These are phyloP conservation scores for Monomorium pharaonis DNA, from an alignment of 1,140 invertebrate species.

Conservation along the genomic window DNA sequence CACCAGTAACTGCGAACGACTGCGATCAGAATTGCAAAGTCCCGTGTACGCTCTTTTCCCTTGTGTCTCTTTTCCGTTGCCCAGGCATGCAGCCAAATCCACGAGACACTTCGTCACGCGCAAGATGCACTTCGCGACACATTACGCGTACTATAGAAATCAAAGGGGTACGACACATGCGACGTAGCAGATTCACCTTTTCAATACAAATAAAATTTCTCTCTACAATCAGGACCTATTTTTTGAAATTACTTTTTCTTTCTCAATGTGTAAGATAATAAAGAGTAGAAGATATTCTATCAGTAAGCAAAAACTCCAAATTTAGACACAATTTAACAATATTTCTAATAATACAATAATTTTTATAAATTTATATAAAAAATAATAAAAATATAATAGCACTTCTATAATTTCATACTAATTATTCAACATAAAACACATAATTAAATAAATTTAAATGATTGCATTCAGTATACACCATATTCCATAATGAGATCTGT, in stretches of 20 bases:
- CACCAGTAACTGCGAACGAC: conserved; percentile 50
- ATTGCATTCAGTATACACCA: conserved; percentile 4
- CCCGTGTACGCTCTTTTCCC: conserved; percentile 7
- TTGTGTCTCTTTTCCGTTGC: neutral
- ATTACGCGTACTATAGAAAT: neutral
- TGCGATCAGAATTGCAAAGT: conserved; percentile 69
- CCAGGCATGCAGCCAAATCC: neutral
- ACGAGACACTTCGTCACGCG: neutral
- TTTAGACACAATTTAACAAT: neutral
- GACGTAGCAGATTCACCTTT: neutral
- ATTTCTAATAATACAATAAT: neutral
- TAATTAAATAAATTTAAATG: neutral
- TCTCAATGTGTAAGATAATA: neutral
- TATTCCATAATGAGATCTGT: conserved; percentile 3
- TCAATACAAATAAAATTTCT: no score
- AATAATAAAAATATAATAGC: neutral
- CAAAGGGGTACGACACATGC: neutral
- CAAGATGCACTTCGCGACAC: neutral
- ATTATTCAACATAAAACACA: neutral
- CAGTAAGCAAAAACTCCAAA: neutral
- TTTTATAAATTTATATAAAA: conserved; percentile 1
- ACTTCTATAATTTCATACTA: neutral
- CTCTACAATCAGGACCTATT: neutral
- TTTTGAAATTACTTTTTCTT: neutral
- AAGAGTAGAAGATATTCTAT: neutral